Evolutionary conservation across 2,113 vertebrate genomes (phyloP), one percentile per base, ranked within the genome.

Genomic region (Microcebus lehilahytsara): DNA sequence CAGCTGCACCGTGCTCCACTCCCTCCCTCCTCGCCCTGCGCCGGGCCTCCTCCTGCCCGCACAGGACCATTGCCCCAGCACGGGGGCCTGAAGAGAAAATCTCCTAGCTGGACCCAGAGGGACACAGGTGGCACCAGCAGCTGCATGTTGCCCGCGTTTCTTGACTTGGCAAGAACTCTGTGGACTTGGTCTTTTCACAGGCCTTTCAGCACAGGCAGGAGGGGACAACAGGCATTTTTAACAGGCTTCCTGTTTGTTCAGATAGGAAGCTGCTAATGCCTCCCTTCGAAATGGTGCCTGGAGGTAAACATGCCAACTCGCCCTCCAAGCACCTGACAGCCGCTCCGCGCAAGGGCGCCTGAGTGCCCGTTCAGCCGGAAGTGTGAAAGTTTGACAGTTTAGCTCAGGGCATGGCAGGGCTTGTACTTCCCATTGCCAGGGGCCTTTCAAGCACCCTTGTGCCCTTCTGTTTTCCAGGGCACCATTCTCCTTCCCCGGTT

Each of bases 401-500:
- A 37, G 91, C 96, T 97, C 25, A 93, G 85, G 92, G 11, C 53
- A 94, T 78, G 84, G 89, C 75, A 96, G 53, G 74, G 42, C 4
- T 66, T 96, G 46, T 91, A 22, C 53, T 3, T 92, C 4, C 32
- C 87, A 95, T 30, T 81, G 97, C 34, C 95, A 95, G 85, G 25
- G 1, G 66, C 75, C 90, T 93, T 96, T 80, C 49, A 91, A 74
- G 37, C 30, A 49, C 93, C 34, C 62, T 89, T 58, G 11, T 89
- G 93, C 95, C 77, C 93, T 53, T 49, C 92, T 95, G 53, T 64
- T 96, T 85, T 89, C 77, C 42, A 40, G 88, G 56, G 80, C 13
- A 53, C 93, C 96, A 96, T 98, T 96, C 92, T 98, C 98, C 97
- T 94, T 72, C 51, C 62, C 64, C 91, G 53, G 27, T 60, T 85